These are phyloP conservation scores for Discoglossus pictus DNA, from an alignment of 2,797 vertebrate species.

Conservation along the genomic window DNA sequence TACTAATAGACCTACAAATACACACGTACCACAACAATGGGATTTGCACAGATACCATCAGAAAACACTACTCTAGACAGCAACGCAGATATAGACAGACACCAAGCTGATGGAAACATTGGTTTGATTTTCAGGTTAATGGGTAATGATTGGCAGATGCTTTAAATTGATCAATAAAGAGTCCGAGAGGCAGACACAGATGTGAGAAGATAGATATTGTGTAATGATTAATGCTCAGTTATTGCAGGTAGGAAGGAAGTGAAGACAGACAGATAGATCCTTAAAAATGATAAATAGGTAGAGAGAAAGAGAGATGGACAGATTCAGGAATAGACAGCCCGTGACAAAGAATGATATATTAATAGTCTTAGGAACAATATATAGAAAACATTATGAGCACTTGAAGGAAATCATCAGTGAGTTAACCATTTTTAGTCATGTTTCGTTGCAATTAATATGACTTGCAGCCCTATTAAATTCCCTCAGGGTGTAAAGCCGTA, in stretches of 20 bases:
- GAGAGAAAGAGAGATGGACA: constrained; percentile 33
- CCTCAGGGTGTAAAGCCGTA: no score
- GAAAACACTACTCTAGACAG: constrained; percentile 25
- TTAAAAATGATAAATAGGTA: constrained; percentile 47
- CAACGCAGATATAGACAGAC: constrained; percentile 31
- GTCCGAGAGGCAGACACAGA: constrained; percentile 36
- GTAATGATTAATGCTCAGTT: constrained; percentile 47
- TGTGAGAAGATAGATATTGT: constrained; percentile 29
- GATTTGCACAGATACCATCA: constrained; percentile 18
- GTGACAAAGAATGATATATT: constrained; percentile 41
- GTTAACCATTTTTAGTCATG: constrained; percentile 18
- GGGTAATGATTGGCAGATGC: constrained; percentile 40
- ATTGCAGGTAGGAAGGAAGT: constrained; percentile 28
- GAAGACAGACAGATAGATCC: constrained; percentile 41
- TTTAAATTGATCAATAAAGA: constrained; percentile 35
- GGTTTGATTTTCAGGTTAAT: constrained; percentile 39
- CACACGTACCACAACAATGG: background rate
- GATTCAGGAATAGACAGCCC: constrained; percentile 35
- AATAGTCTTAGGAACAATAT: constrained; percentile 35
- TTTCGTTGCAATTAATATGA: no score
- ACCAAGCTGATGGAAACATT: constrained; percentile 35
- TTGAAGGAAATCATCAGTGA: background rate
- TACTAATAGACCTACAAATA: background rate
- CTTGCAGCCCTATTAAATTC: no score
- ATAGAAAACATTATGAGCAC: constrained; percentile 20